phyloP scores from a whole-genome alignment of 1,140 invertebrate species.

The Platorchestia sp. region DNA sequence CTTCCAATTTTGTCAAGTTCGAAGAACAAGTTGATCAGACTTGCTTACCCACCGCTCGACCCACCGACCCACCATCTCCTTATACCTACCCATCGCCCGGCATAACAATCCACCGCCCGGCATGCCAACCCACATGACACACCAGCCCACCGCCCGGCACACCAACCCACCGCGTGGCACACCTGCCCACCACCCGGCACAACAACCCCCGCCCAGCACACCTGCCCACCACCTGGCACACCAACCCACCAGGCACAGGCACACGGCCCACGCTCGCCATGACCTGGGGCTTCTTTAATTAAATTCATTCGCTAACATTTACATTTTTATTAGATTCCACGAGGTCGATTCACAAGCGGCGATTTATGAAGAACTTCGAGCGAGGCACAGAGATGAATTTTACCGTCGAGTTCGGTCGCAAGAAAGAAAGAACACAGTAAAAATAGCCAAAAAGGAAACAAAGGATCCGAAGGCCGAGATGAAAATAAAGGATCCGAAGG shows the following conservation, averaged over 20 bases:
- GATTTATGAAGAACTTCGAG: background rate
- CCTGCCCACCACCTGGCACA: background rate
- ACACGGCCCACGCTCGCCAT: background rate
- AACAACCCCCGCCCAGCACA: background rate
- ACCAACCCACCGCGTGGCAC: background rate
- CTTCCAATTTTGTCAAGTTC: constrained; percentile 41
- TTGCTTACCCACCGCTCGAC: background rate
- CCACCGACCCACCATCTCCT: too few species aligned
- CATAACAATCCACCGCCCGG: background rate
- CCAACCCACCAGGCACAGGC: background rate
- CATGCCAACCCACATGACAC: background rate
- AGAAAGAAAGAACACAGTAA: background rate
- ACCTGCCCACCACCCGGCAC: background rate
- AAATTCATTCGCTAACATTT: constrained; percentile 50
- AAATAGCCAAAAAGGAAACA: background rate
- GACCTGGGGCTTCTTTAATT: background rate
- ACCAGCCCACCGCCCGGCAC: background rate
- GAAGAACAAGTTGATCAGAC: background rate
- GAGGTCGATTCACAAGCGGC: constrained; percentile 12
- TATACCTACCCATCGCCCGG: background rate
- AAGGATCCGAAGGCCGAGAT: background rate
- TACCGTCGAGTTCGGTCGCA: background rate
- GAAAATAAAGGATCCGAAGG: background rate
- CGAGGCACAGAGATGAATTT: background rate
- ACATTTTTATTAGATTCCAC: constrained; percentile 46